Evolutionary conservation across 2,888 invertebrate species (phyloP).

Genomic region (Lycia hirtaria): DNA sequence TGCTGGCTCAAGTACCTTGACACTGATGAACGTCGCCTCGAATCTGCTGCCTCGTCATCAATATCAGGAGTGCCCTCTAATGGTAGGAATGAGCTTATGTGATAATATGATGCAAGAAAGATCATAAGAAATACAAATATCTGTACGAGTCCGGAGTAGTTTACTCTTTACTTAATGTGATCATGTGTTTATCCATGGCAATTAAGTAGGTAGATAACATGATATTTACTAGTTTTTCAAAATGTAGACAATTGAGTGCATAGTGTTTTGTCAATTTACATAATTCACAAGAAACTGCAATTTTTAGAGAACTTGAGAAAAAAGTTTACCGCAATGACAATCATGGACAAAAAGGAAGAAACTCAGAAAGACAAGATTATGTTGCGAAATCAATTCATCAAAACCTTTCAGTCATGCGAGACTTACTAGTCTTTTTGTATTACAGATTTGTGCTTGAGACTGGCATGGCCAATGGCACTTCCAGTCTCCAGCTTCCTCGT

Average conservation of each 20-base stretch:
- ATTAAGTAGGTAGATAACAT: neutral
- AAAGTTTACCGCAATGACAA: constrained; percentile 17
- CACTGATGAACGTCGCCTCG: constrained; percentile 54
- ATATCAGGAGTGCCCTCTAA: constrained; percentile 31
- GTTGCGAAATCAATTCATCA: neutral
- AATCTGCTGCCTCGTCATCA: constrained; percentile 58
- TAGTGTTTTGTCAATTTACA: no score
- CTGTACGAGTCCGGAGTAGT: constrained; percentile 7
- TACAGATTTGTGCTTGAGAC: constrained; percentile 33
- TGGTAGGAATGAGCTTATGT: constrained; percentile 20
- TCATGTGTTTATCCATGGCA: neutral
- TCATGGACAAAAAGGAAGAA: constrained; percentile 10
- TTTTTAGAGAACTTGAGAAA: neutral
- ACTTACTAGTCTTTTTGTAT: constrained; percentile 27
- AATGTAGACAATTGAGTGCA: no score
- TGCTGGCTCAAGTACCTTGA: constrained; percentile 60
- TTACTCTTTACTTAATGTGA: neutral
- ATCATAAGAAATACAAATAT: constrained; percentile 10
- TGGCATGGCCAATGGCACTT: constrained; percentile 47
- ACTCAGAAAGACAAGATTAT: constrained; percentile 18
- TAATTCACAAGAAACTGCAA: no score
- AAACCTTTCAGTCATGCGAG: constrained; percentile 39
- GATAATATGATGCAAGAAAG: constrained; percentile 14
- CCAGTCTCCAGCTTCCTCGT: constrained; percentile 28
- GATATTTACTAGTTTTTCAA: no score